Evolutionary conservation across 2,113 vertebrate species (phyloP), one percentile per base, ranked within the genome.

Genomic region (Sinocyclocheilus maitianheensis): DNA sequence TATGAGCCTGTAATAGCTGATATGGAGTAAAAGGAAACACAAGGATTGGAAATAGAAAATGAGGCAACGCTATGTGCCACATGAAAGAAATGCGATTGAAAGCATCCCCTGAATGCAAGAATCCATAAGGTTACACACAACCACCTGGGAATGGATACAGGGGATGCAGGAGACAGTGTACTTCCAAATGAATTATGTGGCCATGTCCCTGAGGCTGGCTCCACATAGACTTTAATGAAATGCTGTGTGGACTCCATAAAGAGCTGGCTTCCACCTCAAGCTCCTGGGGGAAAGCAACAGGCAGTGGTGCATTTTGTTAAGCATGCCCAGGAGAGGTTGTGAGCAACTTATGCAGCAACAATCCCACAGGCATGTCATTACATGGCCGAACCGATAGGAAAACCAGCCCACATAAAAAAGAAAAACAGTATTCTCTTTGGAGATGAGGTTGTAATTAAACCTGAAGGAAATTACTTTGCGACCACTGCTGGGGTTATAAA

Each of bases 161-260:
- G 20, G 26, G 13, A 30, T 26, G 4, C 12, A 48, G 77, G 55
- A 43, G 34, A 80, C 77, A 43, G 55, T 43, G 58, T 43, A 34
- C 43, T 26, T 81, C 79, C 79, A 83, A 55, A 72, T 83, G 81
- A 83, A 83, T 83, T 55, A 83, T 83, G 26, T n/a, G 65, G 46
- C 65, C 10, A n/a, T 12, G 20, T 83, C 81, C 81, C 65, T 14
- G 26, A 72, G 81, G 81, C 81, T 37, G 26, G 46, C 48, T 53
- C 46, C 46, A 71, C 37, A 46, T 9, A 46, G 60, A 1, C 43
- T 81, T 81, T 81, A 83, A 83, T 83, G 65, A 83, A 83, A 83
- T 55, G 65, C 81, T 55, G 22, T 51, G 79, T 81, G 81, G 46
- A 71, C 48, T 53, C 43, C 40, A 53, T 30, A 81, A 24, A 46